Percentiles rank a stretch among this genome's conserved stretches.
Conservation (phyloP, 2,888 invertebrate genomes). For the Cephonodes hylas region DNA sequence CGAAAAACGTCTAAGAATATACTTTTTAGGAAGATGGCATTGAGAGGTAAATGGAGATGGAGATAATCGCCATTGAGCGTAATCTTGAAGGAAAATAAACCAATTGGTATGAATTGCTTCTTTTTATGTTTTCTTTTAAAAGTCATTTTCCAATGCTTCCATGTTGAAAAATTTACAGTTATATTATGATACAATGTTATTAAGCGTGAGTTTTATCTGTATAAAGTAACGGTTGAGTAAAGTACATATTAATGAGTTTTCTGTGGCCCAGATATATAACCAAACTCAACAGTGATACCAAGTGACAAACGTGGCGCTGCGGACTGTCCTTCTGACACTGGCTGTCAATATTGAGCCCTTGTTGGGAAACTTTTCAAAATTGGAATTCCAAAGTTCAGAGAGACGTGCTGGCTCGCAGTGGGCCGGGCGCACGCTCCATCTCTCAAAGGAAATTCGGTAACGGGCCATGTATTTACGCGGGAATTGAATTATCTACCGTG, state of each 20-base stretch:
- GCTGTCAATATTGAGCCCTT: constrained; percentile 75
- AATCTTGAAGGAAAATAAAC: background rate
- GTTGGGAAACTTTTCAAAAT: constrained; percentile 79
- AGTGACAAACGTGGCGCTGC: constrained; percentile 17
- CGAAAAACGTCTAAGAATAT: constrained; percentile 34
- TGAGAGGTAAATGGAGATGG: background rate
- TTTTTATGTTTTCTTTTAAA: background rate
- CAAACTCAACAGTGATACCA: background rate
- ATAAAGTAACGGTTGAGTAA: background rate
- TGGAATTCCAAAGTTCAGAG: constrained; percentile 78
- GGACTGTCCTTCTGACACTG: constrained; percentile 69
- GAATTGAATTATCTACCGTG: constrained; percentile 74
- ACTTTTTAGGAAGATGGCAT: constrained; percentile 8
- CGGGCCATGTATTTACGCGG: constrained; percentile 71
- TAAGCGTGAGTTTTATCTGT: background rate
- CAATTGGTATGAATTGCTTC: background rate
- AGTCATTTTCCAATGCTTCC: too few relatives aligned
- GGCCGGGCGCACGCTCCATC: constrained; percentile 63
- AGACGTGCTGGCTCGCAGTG: constrained; percentile 71
- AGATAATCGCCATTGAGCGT: background rate
- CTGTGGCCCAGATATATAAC: background rate
- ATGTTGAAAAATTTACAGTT: too few relatives aligned
- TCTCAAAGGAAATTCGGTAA: constrained; percentile 79
- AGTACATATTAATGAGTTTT: background rate
- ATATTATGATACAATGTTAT: background rate